A percentile compares a stretch with the other conserved stretches of the same genome.
Conservation (phyloP, 1,140 invertebrate genomes). For the Lasioglossum baleicum region DNA sequence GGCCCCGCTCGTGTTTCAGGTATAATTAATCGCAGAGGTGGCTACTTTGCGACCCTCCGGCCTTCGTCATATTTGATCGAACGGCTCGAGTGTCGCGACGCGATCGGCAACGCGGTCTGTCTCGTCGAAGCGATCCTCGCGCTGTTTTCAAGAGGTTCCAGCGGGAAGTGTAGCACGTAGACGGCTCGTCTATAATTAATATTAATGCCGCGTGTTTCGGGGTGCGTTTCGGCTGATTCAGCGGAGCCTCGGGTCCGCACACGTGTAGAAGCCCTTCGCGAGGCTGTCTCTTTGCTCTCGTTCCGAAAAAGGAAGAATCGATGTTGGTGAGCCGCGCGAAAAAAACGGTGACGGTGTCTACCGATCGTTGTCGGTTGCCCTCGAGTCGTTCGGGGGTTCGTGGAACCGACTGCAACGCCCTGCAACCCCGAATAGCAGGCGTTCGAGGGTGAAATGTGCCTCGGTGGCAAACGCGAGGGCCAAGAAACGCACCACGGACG, state of each 20-base stretch:
- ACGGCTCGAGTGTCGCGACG: too few relatives aligned
- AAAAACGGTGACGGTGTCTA: constrained; percentile 38
- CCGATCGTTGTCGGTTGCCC: constrained; percentile 14
- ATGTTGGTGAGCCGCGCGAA: constrained; percentile 63
- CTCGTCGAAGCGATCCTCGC: background rate
- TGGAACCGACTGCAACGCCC: background rate
- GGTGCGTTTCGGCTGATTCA: constrained; percentile 64
- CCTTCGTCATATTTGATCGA: background rate
- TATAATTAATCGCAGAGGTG: constrained; percentile 38
- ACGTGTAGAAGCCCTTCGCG: background rate
- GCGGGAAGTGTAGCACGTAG: constrained; percentile 22
- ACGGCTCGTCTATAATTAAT: constrained; percentile 62
- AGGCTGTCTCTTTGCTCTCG: background rate
- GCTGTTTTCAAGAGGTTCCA: background rate
- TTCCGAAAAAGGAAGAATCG: constrained; percentile 51
- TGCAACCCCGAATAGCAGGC: background rate
- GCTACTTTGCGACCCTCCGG: constrained; percentile 15
- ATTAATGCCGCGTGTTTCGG: constrained; percentile 60
- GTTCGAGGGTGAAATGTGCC: constrained; percentile 53
- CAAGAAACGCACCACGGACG: constrained; percentile 3
- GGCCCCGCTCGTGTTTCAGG: background rate
- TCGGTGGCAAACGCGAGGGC: constrained; percentile 45
- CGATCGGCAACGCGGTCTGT: too few relatives aligned
- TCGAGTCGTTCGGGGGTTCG: constrained; percentile 1
- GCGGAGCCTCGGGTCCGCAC: constrained; percentile 1